Conservation (phyloP, 2,797 vertebrate genomes). For the Pseudochaenichthys georgianus region DNA sequence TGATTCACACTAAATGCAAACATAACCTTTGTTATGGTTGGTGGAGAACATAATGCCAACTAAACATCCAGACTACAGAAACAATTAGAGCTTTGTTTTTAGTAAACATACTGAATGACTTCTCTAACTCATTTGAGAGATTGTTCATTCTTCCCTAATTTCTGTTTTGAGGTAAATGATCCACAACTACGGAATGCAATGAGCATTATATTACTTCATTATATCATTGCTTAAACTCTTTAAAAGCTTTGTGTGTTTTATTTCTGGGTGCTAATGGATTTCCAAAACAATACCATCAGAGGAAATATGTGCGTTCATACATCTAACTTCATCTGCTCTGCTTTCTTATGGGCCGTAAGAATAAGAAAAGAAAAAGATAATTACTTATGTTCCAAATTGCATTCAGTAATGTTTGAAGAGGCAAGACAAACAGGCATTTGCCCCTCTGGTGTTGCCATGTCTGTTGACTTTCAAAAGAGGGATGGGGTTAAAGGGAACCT, state of each 20-base stretch:
- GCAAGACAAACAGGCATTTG: conserved; percentile 5
- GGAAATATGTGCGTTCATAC: no score
- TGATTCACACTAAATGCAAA: no score
- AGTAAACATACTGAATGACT: conserved; percentile 1
- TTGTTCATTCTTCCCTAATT: neutral
- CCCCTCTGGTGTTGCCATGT: neutral
- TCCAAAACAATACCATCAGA: no score
- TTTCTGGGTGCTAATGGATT: no score
- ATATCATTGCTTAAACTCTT: no score
- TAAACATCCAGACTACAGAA: neutral
- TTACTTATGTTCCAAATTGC: neutral
- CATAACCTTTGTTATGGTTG: neutral
- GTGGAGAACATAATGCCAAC: neutral
- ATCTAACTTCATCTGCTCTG: no score
- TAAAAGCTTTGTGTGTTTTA: no score
- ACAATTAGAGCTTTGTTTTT: neutral
- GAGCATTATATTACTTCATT: no score
- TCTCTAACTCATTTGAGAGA: neutral
- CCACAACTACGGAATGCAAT: no score
- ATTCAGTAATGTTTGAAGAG: conserved; percentile 8
- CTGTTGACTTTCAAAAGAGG: conserved; percentile 1
- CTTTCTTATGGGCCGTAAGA: no score
- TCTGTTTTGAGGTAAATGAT: neutral
- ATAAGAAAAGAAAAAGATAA: no score
- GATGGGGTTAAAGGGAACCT: neutral